Percentiles rank a stretch among this genome's conserved stretches.
Conservation (phyloP, 2,888 invertebrate species). For the Macropis europaea region DNA sequence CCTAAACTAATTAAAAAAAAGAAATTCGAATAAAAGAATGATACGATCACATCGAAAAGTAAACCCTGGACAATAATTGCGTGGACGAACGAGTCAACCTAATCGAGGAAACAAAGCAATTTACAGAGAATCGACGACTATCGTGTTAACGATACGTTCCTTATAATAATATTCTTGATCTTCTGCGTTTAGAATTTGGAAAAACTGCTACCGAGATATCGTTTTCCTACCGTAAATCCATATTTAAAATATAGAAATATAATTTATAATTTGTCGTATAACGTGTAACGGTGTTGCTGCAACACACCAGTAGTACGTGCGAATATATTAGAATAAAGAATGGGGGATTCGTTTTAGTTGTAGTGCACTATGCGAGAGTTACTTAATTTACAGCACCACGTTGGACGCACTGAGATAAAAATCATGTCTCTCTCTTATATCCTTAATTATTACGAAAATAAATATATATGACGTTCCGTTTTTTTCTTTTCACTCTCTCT, state of each 20-base stretch:
- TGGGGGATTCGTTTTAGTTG: constrained; percentile 33
- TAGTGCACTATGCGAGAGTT: constrained; percentile 35
- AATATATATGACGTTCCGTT: constrained; percentile 48
- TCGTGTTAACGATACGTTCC: neutral
- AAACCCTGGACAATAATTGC: constrained; percentile 12
- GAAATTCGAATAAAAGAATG: constrained; percentile 2
- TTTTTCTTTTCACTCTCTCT: constrained; percentile 2
- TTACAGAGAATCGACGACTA: constrained; percentile 10
- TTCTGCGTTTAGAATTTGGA: constrained; percentile 20
- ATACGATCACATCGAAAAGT: neutral
- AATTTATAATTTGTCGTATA: constrained; percentile 35
- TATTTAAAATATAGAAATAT: constrained; percentile 47
- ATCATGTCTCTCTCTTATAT: constrained; percentile 43
- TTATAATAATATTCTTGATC: constrained; percentile 10
- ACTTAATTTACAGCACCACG: constrained; percentile 50
- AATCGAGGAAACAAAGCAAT: constrained; percentile 38
- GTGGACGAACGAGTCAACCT: constrained; percentile 8
- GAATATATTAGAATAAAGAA: constrained; percentile 37
- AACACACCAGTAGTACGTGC: constrained; percentile 24
- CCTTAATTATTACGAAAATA: constrained; percentile 54
- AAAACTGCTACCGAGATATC: constrained; percentile 19
- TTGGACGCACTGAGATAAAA: constrained; percentile 41
- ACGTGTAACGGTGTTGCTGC: constrained; percentile 25
- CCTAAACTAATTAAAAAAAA: constrained; percentile 1
- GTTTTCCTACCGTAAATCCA: constrained; percentile 36